Evolutionary conservation across 2,888 invertebrate genomes (phyloP).

Genomic region (Chymomyza caudatula): DNA sequence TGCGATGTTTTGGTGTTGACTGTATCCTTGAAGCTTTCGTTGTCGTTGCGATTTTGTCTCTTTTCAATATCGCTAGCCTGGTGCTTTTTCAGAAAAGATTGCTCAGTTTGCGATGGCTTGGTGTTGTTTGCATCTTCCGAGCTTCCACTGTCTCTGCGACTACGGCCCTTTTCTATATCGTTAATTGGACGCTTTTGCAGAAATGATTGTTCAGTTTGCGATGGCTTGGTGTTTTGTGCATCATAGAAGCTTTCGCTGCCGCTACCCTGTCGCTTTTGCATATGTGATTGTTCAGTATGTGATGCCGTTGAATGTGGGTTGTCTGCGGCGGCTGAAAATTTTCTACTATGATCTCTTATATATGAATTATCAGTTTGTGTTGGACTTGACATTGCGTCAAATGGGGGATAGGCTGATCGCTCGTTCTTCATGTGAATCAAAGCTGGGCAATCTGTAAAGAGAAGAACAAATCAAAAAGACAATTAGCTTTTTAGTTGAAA

Average conservation of each 20-base stretch:
- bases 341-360: constrained; percentile 21
- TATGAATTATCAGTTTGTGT: constrained; percentile 45
- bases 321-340: constrained; percentile 37
- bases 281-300: constrained; percentile 14
- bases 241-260: neutral
- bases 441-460: constrained; percentile 51
- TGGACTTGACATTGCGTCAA: constrained; percentile 13
- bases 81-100: constrained; percentile 21
- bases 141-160: neutral
- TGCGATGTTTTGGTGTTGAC: constrained; percentile 20
- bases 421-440: constrained; percentile 54
- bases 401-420: constrained; percentile 14
- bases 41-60: neutral
- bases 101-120: constrained; percentile 24
- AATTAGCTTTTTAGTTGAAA: constrained; percentile 24
- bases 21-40: too few species aligned
- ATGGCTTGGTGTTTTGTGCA: constrained; percentile 4
- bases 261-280: neutral
- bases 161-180: neutral
- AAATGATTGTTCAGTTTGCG: constrained; percentile 16
- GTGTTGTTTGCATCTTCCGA: too few species aligned
- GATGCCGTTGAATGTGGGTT: constrained; percentile 53
- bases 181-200: neutral
- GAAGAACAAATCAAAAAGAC: constrained; percentile 28
- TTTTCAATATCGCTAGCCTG: neutral